These are phyloP conservation scores for Heterodera carotae DNA, from an alignment of 1,140 invertebrate genomes.

Conservation along the genomic window DNA sequence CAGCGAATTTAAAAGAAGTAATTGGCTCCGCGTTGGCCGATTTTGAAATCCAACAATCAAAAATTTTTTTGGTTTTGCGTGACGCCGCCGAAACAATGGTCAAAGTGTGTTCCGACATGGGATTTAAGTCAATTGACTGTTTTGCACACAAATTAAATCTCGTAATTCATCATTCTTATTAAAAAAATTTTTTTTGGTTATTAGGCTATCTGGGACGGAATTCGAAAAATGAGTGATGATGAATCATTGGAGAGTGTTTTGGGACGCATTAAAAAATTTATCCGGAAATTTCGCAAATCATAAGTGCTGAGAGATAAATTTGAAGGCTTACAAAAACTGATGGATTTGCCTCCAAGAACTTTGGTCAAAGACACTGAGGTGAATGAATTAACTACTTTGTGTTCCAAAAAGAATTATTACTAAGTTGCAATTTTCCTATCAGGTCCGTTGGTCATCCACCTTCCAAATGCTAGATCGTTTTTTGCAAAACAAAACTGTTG, in stretches of 20 bases:
- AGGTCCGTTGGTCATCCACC: too few species aligned
- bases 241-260: slow-evolving; percentile 13
- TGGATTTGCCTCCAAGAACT: neutral
- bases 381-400: neutral
- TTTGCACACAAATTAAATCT: slow-evolving; percentile 18
- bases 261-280: slow-evolving; percentile 16
- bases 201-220: slow-evolving; percentile 24
- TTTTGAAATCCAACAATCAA: slow-evolving; percentile 2
- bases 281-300: slow-evolving; percentile 1
- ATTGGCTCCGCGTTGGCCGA: slow-evolving; percentile 5
- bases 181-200: neutral
- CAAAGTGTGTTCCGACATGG: slow-evolving; percentile 15
- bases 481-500: neutral
- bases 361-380: slow-evolving; percentile 12
- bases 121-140: slow-evolving; percentile 8
- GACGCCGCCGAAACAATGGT: slow-evolving; percentile 18
- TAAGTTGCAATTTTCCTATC: neutral
- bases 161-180: slow-evolving; percentile 2
- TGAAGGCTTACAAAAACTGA: slow-evolving; percentile 8
- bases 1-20: slow-evolving; percentile 1
- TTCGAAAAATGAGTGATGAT: slow-evolving; percentile 13
- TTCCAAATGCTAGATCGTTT: too few species aligned
- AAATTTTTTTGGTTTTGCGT: slow-evolving; percentile 19
- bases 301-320: slow-evolving; percentile 7
- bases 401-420: neutral